Percentiles rank a stretch among this genome's conserved stretches.
Conservation (phyloP, 2,888 invertebrate species). For the Thysanoteuthis rhombus region DNA sequence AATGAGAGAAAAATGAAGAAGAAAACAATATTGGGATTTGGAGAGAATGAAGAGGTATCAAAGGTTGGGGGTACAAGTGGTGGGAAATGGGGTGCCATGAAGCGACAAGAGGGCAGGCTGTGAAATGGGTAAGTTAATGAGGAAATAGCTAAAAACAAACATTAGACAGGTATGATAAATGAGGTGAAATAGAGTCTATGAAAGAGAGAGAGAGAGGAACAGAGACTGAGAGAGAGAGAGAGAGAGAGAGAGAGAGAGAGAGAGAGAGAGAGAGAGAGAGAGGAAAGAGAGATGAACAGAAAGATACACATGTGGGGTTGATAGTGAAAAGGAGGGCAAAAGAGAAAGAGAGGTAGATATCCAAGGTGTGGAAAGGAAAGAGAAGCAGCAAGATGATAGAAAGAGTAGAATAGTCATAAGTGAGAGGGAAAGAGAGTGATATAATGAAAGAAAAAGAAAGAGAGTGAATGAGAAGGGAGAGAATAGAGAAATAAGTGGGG, state of each 20-base stretch:
- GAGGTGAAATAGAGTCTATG: too few relatives aligned
- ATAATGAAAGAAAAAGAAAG: background rate
- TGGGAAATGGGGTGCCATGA: too few relatives aligned
- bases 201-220: too few relatives aligned
- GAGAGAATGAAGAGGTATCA: too few relatives aligned
- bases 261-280: background rate
- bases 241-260: background rate
- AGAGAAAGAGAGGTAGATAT: background rate
- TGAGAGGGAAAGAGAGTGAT: background rate
- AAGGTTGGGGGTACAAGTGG: too few relatives aligned
- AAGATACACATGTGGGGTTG: background rate
- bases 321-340: background rate
- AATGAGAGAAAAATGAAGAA: too few relatives aligned
- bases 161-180: too few relatives aligned
- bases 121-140: too few relatives aligned
- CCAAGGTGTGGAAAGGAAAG: background rate
- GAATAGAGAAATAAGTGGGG: background rate
- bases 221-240: background rate
- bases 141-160: too few relatives aligned
- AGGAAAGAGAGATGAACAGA: background rate
- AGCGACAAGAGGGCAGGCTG: too few relatives aligned
- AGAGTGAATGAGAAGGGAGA: too few relatives aligned
- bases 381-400: background rate
- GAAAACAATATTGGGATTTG: too few relatives aligned
- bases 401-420: background rate